Evolutionary conservation across 2,888 invertebrate genomes (phyloP), one percentile per base, ranked within the genome.

Genomic region (Plagodis dolabraria): DNA sequence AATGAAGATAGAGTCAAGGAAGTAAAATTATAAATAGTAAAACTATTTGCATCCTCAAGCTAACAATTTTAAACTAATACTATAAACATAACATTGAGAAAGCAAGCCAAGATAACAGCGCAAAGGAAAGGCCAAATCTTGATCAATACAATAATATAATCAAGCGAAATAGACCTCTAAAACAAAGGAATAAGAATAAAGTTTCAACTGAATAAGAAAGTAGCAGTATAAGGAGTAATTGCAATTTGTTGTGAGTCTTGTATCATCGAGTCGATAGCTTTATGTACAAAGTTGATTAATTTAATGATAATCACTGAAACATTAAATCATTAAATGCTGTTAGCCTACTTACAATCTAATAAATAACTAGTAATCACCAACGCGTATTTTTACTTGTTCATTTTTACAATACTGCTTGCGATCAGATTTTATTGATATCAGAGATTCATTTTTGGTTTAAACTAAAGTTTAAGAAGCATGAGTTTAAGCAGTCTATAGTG

Each of bases 231-330:
- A 64, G 60, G 72, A 72, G 75, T 78, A 82, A 83, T 83, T 80
- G 77, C 77, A 82, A 80, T 83, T 79, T 74, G 77, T 81, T 81
- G 80, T 74, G 72, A 68, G 69, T 70, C 71, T 71, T 80, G 79
- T 78, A 80, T 82, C 80, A 76, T 76, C 68, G 71, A 67, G 53
- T 57, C 72, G 77, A 82, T 82, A 80, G 71, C 77, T 81, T 78
- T 79, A 74, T 74, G 74, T 70, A 72, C 71, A 77, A 76, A 77
- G 74, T 72, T 77, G 85, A 86, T 86, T 85, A 85, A 87, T 85
- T 86, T 85, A 84, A 80, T 81, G 84, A 86, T 86, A 84, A 76
- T 66, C 63, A 68, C 68, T 63, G 69, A 60, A 71, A 72, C 77
- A 78, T 79, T 81, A 76, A 85, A 83, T 86, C 74, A 82, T 81